Evolutionary conservation across 2,797 vertebrate genomes (phyloP).

Genomic region (Propithecus deckenii): DNA sequence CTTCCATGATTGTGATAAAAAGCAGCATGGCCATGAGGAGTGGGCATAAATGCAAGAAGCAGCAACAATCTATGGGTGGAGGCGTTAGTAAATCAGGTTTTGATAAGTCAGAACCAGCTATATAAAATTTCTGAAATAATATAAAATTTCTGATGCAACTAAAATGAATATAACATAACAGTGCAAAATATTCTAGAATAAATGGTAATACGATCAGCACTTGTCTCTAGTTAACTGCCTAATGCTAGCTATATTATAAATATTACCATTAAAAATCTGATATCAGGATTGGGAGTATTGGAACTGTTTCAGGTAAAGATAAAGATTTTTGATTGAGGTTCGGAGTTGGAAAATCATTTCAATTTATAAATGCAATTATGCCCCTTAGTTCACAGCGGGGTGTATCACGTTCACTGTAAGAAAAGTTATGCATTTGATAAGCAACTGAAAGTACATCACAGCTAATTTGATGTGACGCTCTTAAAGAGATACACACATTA

Average conservation of each 20-base stretch:
- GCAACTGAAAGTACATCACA: not conserved
- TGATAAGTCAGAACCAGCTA: not conserved
- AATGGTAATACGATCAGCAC: not conserved
- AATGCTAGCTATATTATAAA: not conserved
- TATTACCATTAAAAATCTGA: not conserved
- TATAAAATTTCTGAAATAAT: not conserved
- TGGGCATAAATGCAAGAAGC: not conserved
- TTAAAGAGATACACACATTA: not conserved
- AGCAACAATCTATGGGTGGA: not conserved
- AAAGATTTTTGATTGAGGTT: not conserved
- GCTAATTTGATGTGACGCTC: not conserved
- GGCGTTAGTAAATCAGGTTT: not conserved
- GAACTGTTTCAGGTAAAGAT: not conserved
- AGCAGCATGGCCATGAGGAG: accelerated
- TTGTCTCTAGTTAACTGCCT: not conserved
- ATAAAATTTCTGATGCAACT: not conserved
- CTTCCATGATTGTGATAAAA: not conserved
- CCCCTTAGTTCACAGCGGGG: not conserved
- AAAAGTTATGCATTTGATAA: not conserved
- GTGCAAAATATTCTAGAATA: not conserved
- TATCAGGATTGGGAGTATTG: not conserved
- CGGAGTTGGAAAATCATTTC: not conserved
- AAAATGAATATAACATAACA: not conserved
- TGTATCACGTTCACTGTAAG: not conserved
- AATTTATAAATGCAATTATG: not conserved